These are phyloP conservation scores for Poecilia velifera DNA, from an alignment of 2,797 vertebrate genomes.

Conservation along the genomic window DNA sequence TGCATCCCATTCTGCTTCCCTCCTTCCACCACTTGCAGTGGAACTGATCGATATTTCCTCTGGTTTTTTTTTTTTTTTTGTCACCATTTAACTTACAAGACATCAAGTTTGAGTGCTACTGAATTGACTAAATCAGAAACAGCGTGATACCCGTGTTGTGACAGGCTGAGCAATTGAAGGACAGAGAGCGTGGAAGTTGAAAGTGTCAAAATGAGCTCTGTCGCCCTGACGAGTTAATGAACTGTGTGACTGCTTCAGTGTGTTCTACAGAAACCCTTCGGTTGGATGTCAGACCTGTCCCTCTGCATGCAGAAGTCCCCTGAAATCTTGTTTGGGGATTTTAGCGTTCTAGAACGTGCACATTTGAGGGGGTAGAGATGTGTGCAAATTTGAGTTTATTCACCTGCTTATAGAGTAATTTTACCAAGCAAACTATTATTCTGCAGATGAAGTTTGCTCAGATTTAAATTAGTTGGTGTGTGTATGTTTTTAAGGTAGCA, in stretches of 20 bases:
- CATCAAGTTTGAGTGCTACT: not conserved
- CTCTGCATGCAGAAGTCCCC: conserved; percentile 11
- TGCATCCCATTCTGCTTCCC: not conserved
- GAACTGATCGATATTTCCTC: not conserved
- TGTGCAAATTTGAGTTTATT: not conserved
- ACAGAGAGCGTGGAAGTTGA: not conserved
- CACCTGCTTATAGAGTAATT: not conserved
- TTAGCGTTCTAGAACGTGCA: not conserved
- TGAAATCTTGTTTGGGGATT: conserved; percentile 8
- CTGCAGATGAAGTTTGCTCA: not conserved
- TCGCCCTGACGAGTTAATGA: conserved; percentile 12
- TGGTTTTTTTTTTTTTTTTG: not conserved
- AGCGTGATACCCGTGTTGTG: conserved; percentile 3
- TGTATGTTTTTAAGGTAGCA: not conserved
- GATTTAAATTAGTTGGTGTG: not conserved
- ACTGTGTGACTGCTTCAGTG: conserved; percentile 9
- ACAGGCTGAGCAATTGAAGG: conserved; percentile 5
- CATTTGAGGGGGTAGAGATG: no score
- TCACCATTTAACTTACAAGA: not conserved
- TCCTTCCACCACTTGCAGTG: not conserved
- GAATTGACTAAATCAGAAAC: conserved; percentile 12
- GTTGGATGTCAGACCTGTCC: conserved; percentile 5
- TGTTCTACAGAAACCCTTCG: conserved; percentile 16
- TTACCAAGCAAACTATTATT: not conserved
- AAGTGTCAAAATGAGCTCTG: conserved; percentile 9